These are phyloP conservation scores for Aleiodes testaceus DNA, from an alignment of 2,888 invertebrate genomes.

Conservation along the genomic window DNA sequence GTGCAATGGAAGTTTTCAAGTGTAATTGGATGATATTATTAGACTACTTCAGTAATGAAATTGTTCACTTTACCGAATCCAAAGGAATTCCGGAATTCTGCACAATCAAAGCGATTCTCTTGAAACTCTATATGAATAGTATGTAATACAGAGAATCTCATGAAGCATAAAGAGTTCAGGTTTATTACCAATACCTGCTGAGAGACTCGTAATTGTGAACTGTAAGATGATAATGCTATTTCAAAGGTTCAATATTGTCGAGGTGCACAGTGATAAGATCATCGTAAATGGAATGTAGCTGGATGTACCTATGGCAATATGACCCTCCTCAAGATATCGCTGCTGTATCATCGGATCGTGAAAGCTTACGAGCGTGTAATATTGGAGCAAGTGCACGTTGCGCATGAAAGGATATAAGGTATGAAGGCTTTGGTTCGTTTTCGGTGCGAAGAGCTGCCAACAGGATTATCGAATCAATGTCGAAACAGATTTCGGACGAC, in stretches of 20 bases:
- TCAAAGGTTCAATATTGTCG: not conserved
- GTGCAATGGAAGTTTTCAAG: too few relatives aligned
- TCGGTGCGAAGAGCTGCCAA: conserved; percentile 8
- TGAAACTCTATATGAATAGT: too few relatives aligned
- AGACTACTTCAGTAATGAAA: too few relatives aligned
- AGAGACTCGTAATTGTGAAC: too few relatives aligned
- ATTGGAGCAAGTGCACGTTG: conserved; percentile 17
- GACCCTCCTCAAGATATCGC: conserved; percentile 35
- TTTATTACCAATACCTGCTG: too few relatives aligned
- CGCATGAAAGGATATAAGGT: conserved; percentile 1
- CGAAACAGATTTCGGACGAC: conserved; percentile 1
- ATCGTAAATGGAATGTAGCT: conserved; percentile 19
- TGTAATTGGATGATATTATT: too few relatives aligned
- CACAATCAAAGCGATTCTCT: too few relatives aligned
- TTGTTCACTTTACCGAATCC: too few relatives aligned
- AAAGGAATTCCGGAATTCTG: too few relatives aligned
- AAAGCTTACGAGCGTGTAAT: conserved; percentile 47
- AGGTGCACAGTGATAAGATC: conserved; percentile 21
- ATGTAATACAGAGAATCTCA: too few relatives aligned
- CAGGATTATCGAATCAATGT: conserved; percentile 32
- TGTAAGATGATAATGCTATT: not conserved
- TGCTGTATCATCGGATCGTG: conserved; percentile 44
- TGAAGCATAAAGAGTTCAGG: too few relatives aligned
- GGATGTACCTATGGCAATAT: conserved; percentile 23
- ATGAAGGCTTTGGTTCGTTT: conserved; percentile 13